Base-by-base conservation (phyloP, 1,140 invertebrate genomes). In the Tenebrio molitor region DNA sequence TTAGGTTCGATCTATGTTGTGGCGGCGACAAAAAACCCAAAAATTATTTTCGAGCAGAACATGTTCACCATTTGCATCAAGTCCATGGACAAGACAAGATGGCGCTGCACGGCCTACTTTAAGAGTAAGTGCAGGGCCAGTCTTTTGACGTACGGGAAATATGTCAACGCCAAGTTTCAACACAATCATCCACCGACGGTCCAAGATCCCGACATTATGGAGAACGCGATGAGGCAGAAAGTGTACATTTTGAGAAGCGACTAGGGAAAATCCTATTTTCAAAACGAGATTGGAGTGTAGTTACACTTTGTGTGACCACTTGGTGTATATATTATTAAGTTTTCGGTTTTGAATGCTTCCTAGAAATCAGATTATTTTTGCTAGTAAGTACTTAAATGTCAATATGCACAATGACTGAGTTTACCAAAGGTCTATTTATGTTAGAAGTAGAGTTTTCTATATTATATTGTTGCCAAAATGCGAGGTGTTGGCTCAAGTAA, bases 1-100 rank as follows among this genome's bases (percentile, higher is more conserved):
- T 72, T 71, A 78, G 77, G 71, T 68, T 53, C 62, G 8, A 77
- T 78, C 62, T 76, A 72, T 33, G 63, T 78, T 29, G 70, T 70
- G 25, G 36, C 71, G 12, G 74, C 70, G 7, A 74, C 8, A 2
- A 78, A 78, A 72, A 66, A 74, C 50, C 77, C 77, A 6, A 78
- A 78, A 72, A 53, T 77, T n/a, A 71, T 78, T 36, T 39, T 78
- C 14, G 69, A 77, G 5, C 14, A 50, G 10, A 71, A 79, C 39
- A 62, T 70, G 34, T 79, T 66, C 44, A 75, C 69, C 0, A 72
- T 77, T 15, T 70, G 74, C 25, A 74, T 66, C 25, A 72, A 70
- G 50, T 17, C 46, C 6, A 29, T 36, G 5, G 53, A 50, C 15
- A 58, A 69, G 14, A 77, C 74, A 2, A 77, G 63, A 44, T 80